Conservation (phyloP, 2,113 vertebrate species). For the Sylvilagus bachmani region DNA sequence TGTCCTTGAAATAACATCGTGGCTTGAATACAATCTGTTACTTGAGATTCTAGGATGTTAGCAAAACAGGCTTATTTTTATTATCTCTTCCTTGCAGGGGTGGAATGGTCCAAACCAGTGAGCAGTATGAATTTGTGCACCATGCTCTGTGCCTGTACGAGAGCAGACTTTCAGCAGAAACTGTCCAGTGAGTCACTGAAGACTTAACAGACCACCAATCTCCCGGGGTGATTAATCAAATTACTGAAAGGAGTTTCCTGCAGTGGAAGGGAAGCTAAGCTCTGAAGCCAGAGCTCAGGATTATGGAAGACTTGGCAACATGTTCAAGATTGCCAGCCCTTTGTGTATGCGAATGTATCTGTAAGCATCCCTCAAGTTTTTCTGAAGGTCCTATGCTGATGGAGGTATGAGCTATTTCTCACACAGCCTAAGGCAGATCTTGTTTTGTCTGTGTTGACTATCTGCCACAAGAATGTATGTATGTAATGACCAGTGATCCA, state of each 20-base stretch:
- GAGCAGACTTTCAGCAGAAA: conserved; percentile 91
- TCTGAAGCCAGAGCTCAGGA: conserved; percentile 78
- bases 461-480: conserved; percentile 84
- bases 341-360: conserved; percentile 88
- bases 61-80: background rate
- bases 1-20: background rate
- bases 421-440: conserved; percentile 82
- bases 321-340: conserved; percentile 76
- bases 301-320: conserved; percentile 61
- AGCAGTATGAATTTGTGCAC: conserved; percentile 99
- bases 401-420: conserved; percentile 80
- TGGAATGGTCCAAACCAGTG: conserved; percentile 98
- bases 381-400: conserved; percentile 83
- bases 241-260: conserved; percentile 86
- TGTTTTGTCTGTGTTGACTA: conserved; percentile 81
- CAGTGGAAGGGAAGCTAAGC: conserved; percentile 61
- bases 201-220: conserved; percentile 58
- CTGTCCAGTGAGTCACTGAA: conserved; percentile 90
- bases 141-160: conserved; percentile 95
- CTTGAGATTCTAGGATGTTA: background rate
- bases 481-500: conserved; percentile 73
- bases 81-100: conserved; percentile 89
- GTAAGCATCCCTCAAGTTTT: conserved; percentile 84
- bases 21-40: background rate
- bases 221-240: conserved; percentile 86